Evolutionary conservation across 2,888 invertebrate species (phyloP), one percentile per base, ranked within the genome.

Genomic region (Stramonita haemastoma): DNA sequence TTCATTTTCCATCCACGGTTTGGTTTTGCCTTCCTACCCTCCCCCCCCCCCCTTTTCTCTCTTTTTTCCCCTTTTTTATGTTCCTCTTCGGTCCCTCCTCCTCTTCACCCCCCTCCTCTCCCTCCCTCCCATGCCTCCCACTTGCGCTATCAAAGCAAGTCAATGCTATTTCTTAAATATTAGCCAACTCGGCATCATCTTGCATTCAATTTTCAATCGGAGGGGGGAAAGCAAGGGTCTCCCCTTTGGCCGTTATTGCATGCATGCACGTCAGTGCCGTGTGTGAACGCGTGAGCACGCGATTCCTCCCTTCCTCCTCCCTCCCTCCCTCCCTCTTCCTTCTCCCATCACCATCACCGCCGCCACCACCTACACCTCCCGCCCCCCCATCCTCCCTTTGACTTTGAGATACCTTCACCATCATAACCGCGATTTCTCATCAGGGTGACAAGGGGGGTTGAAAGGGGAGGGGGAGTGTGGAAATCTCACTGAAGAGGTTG

Each of bases 101-200:
- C 66, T 2, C 34, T 19, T 1, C 34, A 2, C 15, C 57, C 26
- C 29, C 29, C 17, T 8, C 1, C 57, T 15, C 29, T 17, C 5
- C 36, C 26, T 26, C 26, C 26, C 46, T 34, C 34, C 22, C 34
- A 11, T 1, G 46, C 83, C 46, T 46, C 57, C 56, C n/a, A 83
- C 46, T 70, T 13, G 29, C 15, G 77, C 86, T 89, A 85, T 85
- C 89, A 85, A 85, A 32, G 66, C 70, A 29, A 79, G 84, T 88
- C 77, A 91, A 88, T 88, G 88, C 90, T 88, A 87, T 91, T 90
- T 91, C 89, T 91, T 91, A 90, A 91, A 91, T 91, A 90, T 90
- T 89, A 89, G 87, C 85, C 79, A 84, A 77, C 70, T 73, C 29
- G 56, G 87, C 90, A 91, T 91, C 89, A 91, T 91, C 89, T 91